Evolutionary conservation across 37 sponge, comb jelly and placozoan species (phyloP), one percentile per base, ranked within the genome.

Genomic region (Oopsacas minuta): DNA sequence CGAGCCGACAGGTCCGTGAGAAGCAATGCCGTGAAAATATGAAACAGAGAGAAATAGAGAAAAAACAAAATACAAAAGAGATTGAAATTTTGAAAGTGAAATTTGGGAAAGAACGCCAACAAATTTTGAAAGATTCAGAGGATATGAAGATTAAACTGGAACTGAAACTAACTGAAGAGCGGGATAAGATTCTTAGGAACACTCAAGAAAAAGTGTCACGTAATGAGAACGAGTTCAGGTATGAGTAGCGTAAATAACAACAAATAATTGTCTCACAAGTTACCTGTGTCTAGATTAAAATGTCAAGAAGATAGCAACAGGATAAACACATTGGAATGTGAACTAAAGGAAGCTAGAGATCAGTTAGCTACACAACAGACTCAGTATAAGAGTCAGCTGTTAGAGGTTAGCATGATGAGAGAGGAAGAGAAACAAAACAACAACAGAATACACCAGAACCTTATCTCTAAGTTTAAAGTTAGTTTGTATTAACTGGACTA

Each of bases 391-490:
- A 61, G 75, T 61, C 75, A 61, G 75, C 75, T 61, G 7, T 61
- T 61, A 34, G 75, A 61, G 28, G 5, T 61, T 25, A 61, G 75
- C 30, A 25, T 61, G 75, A 3, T 61, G 75, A 3, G 75, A 61
- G 75, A 61, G 28, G 75, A 61, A 61, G 75, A 61, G 22, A 61
- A 61, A 61, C 20, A 61, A n/a, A 61, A 61, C 75, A 61, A n/a
- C 30, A 10, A 61, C 30, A 10, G 75, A 34, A 61, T 32, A 25
- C 75, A 61, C 22, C 75, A 61, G 75, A 61, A 61, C 22, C 20
- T 61, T 3, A 61, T 61, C 7, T 32, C 22, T 12, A 61, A 61
- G 22, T 61, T 61, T 12, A 61, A 61, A n/a, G 75, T 61, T 25
- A 3, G 30, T 10, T 25, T 12, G 51, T 46, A 17, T 46, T 12